A percentile compares a stretch with the other conserved stretches of the same genome.
phyloP scores from a whole-genome alignment of 2,113 vertebrate species.

The Dinomys branickii region DNA sequence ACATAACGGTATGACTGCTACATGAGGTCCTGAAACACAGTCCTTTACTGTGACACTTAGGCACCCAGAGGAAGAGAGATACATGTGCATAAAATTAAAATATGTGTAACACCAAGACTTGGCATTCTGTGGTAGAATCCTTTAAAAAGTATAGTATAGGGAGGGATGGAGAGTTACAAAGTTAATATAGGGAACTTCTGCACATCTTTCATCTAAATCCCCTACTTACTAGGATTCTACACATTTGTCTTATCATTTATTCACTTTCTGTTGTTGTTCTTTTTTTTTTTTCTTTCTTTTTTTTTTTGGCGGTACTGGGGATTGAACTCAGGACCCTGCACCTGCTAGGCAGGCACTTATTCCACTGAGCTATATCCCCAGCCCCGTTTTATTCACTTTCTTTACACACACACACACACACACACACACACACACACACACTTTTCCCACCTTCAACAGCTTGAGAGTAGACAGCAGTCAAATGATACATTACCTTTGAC shows the following conservation, averaged over 20 bases:
- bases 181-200: background rate
- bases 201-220: background rate
- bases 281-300: too few relatives aligned
- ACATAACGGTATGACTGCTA: background rate
- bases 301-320: too few relatives aligned
- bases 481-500: background rate
- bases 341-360: too few relatives aligned
- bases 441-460: background rate
- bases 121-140: background rate
- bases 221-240: background rate
- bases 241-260: background rate
- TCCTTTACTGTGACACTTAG: background rate
- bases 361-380: too few relatives aligned
- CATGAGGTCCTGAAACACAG: background rate
- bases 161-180: background rate
- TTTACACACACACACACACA: background rate
- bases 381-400: too few relatives aligned
- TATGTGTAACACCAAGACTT: background rate
- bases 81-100: background rate
- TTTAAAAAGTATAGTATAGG: background rate
- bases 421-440: background rate
- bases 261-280: too few relatives aligned
- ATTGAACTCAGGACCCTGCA: too few relatives aligned
- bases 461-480: conserved; percentile 31
- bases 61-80: background rate